Percentiles rank a stretch among this genome's conserved stretches.
Conservation (phyloP, 2,113 vertebrate species). For the Edolisoma coerulescens region DNA sequence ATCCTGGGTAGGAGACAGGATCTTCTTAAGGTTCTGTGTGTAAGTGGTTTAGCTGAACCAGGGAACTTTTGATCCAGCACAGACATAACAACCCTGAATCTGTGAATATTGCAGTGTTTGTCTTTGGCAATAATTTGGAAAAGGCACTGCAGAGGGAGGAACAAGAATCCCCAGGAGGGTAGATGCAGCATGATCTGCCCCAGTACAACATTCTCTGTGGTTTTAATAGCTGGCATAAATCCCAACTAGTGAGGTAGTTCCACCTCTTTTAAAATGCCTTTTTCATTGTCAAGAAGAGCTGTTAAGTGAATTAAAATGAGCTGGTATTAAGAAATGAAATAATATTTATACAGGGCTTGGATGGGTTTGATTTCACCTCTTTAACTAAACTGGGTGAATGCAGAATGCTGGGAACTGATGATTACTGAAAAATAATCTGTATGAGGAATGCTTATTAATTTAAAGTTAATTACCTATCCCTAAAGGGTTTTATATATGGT, state of each 20-base stretch:
- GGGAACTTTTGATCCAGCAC: not conserved
- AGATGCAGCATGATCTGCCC: not conserved
- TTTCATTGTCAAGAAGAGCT: not conserved
- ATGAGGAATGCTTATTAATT: not conserved
- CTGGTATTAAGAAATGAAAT: not conserved
- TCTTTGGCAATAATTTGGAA: not conserved
- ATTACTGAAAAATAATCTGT: not conserved
- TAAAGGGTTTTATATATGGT: not conserved
- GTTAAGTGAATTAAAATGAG: not conserved
- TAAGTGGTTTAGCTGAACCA: not conserved
- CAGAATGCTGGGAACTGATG: not conserved
- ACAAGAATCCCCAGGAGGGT: not conserved
- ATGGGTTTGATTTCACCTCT: not conserved
- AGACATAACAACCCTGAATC: not conserved
- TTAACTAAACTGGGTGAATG: not conserved
- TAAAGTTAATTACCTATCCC: not conserved
- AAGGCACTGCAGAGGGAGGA: not conserved
- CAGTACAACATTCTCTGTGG: not conserved
- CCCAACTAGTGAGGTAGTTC: not conserved
- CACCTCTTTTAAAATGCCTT: not conserved
- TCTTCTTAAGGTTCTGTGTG: not conserved
- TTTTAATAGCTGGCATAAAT: not conserved
- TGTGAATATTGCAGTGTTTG: conserved; percentile 1
- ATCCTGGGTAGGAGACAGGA: not conserved
- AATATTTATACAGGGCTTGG: not conserved